Base-by-base conservation (phyloP, 2,888 invertebrate species). In the Suillia variegata region DNA sequence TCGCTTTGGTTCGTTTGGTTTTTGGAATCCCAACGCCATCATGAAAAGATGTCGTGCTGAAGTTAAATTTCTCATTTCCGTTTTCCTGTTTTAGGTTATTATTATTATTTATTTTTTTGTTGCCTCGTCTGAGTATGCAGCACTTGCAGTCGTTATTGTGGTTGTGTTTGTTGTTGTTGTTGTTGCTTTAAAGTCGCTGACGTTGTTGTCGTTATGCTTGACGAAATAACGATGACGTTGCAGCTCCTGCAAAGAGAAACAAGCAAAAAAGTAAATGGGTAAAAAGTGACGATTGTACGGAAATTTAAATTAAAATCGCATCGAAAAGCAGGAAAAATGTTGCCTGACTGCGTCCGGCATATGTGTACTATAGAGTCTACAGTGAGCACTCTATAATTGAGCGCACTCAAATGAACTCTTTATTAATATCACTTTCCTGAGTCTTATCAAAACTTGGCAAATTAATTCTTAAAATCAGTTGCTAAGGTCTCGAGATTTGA, bases 21-120 rank as follows among this genome's bases (percentile, higher is more conserved):
- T 48, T 45, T n/a, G n/a, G n/a, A n/a, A n/a, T n/a, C 26, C 34
- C 34, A 34, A 52, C 38, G 10, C 12, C 38, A 20, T 3, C 45
- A 18, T 17, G 13, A 3, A 17, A 45, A 45, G 20, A 8, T 20
- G 45, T 5, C 45, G 20, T 13, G 5, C 18, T 20, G 18, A 3
- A 21, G 24, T 50, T 22, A 52, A 42, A 52, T 45, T 22, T 31
- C 22, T 50, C 56, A 50, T 56, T 50, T 56, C 50, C 50, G 50
- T 50, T 50, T 50, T 13, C 45, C 18, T 45, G 45, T 45, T 38
- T 38, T 13, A 8, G n/a, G n/a, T n/a, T n/a, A n/a, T n/a, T n/a
- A n/a, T n/a, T n/a, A n/a, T n/a, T n/a, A 4, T 4, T 38, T 38
- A 4, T n/a, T 38, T 38, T 38, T 38, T 6, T 6, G 6, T 38